phyloP scores from a whole-genome alignment of 1,140 invertebrate species.

The Campoletis sonorensis region DNA sequence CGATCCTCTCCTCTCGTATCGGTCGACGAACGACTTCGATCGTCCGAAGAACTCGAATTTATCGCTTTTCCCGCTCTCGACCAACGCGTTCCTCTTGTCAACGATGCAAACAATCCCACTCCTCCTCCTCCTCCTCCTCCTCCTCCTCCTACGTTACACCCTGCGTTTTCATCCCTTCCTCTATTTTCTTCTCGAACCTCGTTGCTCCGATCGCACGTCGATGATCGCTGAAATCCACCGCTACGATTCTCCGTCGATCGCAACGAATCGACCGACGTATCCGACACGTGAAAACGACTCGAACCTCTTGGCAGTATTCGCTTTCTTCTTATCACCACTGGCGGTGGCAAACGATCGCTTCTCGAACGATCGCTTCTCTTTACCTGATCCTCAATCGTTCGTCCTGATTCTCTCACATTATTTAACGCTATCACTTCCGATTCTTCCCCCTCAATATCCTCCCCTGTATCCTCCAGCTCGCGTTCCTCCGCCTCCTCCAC shows the following conservation, averaged over 20 bases:
- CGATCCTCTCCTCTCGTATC: constrained; percentile 2
- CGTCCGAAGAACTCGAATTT: constrained; percentile 38
- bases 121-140: neutral
- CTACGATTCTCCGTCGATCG: constrained; percentile 13
- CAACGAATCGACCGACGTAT: constrained; percentile 18
- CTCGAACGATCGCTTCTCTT: constrained; percentile 25
- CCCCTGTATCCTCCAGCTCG: constrained; percentile 13
- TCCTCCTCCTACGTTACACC: neutral
- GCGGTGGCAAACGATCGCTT: constrained; percentile 50
- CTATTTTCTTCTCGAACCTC: neutral
- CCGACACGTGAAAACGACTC: neutral
- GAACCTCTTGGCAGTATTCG: constrained; percentile 31
- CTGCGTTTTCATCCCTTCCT: neutral
- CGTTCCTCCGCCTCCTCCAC: constrained; percentile 41
- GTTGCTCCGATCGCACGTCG: constrained; percentile 3
- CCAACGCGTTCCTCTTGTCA: constrained; percentile 21
- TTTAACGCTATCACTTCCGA: constrained; percentile 19
- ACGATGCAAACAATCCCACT: neutral
- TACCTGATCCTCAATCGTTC: neutral
- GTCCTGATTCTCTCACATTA: constrained; percentile 27
- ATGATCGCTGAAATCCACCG: neutral
- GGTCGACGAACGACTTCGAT: constrained; percentile 30
- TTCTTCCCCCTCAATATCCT: neutral
- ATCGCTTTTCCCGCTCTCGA: neutral
- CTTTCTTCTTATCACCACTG: constrained; percentile 53